Base-by-base conservation (phyloP, 2,888 invertebrate species). In the Cheilosia scutellata region DNA sequence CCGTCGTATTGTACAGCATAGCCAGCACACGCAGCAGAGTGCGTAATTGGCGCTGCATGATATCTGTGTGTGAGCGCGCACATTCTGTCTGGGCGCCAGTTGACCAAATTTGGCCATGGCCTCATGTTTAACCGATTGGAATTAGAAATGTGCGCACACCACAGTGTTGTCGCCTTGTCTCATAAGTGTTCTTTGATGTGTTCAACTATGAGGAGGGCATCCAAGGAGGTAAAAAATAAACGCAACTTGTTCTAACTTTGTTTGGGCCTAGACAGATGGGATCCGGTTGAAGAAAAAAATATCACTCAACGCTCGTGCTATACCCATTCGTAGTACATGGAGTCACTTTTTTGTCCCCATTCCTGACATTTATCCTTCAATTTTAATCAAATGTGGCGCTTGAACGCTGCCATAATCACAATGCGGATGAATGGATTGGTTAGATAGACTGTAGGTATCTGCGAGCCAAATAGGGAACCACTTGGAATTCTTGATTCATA, bases 311-410 rank as follows among this genome's bases (percentile, higher is more conserved):
- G 82, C 84, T 86, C 84, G 86, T 86, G 86, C 86, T 82, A 77
- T 80, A 86, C 42, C 80, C 80, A 80, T 74, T 74, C 51, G 63
- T 25, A 53, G 55, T 47, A 40, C 42, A 40, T 42, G 70, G 70
- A 75, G 71, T 65, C 72, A 68, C 51, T 76, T 86, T 86, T 80
- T 80, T 80, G 74, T 65, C 33, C 60, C 42, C 68, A 68, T 62
- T 76, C 66, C 76, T 70, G 82, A 86, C 82, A 77, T 86, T 87
- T 78, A 87, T 82, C 77, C 82, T 82, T 87, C 82, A 87, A 78
- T 82, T 77, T 65, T 77, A 87, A 87, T 87, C 87, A 87, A 78
- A 87, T 87, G 87, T 87, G 87, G 87, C 87, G 87, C 87, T 82
- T 82, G 76, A 74, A 72, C 72, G 68, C 71, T 72, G 86, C 86